phyloP scores from a whole-genome alignment of 2,797 vertebrate species.

The Nothura maculosa region DNA sequence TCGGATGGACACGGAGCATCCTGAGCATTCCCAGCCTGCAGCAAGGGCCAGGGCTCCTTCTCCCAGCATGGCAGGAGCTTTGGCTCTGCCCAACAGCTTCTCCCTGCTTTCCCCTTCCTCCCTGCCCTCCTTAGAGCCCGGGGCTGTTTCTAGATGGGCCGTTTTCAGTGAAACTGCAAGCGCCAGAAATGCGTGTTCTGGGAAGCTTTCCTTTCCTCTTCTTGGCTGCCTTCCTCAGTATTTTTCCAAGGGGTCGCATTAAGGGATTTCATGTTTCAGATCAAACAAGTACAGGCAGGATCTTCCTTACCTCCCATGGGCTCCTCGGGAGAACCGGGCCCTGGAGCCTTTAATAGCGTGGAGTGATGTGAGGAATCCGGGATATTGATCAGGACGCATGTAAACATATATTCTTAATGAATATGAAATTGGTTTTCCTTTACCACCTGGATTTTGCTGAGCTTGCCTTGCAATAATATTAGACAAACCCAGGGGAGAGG shows the following conservation, averaged over 20 bases:
- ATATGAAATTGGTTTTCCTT: neutral
- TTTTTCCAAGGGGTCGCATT: conserved; percentile 64
- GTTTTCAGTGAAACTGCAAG: neutral
- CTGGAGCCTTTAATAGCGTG: neutral
- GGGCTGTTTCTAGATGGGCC: neutral
- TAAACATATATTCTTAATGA: conserved; percentile 3
- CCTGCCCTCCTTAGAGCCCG: neutral
- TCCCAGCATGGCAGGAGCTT: neutral
- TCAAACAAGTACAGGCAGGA: conserved; percentile 10
- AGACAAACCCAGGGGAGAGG: neutral
- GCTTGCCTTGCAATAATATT: neutral
- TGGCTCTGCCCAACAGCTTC: neutral
- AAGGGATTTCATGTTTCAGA: conserved; percentile 31
- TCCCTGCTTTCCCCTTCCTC: neutral
- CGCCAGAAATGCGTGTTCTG: conserved; percentile 8
- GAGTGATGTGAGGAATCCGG: neutral
- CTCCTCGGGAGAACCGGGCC: neutral
- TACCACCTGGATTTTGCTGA: neutral
- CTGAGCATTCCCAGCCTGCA: neutral
- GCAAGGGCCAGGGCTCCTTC: too few species aligned
- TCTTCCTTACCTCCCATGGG: neutral
- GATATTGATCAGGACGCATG: neutral
- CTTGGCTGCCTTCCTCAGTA: conserved; percentile 46
- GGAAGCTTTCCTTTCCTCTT: neutral
- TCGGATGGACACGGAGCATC: rapidly evolving